A percentile compares a stretch with the other conserved stretches of the same genome.
phyloP scores from a whole-genome alignment of 92 coral and sea anemone species.

The Zoanthus gigantus region DNA sequence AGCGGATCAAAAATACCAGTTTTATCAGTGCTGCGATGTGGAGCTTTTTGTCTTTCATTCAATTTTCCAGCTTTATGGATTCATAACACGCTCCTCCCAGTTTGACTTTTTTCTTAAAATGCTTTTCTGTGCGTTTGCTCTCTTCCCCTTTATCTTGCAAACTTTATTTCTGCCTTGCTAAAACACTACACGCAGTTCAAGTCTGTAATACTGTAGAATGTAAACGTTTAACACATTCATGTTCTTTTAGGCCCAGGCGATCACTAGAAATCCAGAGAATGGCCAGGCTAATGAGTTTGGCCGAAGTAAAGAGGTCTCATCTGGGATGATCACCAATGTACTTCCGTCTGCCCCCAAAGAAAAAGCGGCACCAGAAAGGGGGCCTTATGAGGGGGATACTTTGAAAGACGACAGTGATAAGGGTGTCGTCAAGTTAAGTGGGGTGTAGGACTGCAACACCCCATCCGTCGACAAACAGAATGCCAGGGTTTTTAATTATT shows the following conservation, averaged over 20 bases:
- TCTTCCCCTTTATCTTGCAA: too few species aligned
- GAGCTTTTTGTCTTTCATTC: too few species aligned
- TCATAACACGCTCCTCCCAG: too few species aligned
- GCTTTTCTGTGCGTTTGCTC: too few species aligned
- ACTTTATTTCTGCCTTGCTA: too few species aligned
- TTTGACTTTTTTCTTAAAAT: too few species aligned
- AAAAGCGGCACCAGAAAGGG: conserved; percentile 48
- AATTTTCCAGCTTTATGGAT: too few species aligned
- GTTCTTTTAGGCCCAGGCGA: not conserved
- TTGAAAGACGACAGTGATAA: conserved; percentile 91
- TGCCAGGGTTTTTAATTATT: too few species aligned
- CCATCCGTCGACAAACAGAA: not conserved
- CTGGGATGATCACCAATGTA: conserved; percentile 31
- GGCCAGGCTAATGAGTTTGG: conserved; percentile 24
- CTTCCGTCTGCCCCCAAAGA: not conserved
- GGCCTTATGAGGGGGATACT: conserved; percentile 72
- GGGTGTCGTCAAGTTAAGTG: conserved; percentile 92
- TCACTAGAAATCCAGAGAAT: conserved; percentile 33
- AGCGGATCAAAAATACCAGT: too few species aligned
- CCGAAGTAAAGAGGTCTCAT: conserved; percentile 16
- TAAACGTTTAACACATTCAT: not conserved
- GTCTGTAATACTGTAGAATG: too few species aligned
- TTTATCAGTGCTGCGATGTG: too few species aligned
- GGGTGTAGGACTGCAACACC: conserved; percentile 62
- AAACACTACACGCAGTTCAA: too few species aligned